phyloP scores from a whole-genome alignment of 2,797 vertebrate genomes.

The Cossypha niveicapilla region DNA sequence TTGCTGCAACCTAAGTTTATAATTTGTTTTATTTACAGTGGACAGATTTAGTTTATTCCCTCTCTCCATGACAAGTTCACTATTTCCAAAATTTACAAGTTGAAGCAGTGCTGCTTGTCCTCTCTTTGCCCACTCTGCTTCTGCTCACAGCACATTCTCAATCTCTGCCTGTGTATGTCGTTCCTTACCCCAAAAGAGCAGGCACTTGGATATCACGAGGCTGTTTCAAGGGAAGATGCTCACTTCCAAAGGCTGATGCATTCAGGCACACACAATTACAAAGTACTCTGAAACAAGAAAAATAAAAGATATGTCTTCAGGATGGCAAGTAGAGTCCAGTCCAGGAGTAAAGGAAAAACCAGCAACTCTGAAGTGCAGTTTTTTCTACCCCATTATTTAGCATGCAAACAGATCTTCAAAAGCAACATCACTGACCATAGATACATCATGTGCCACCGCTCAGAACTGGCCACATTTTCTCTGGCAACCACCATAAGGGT shows the following conservation, averaged over 20 bases:
- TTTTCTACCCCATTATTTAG: background rate
- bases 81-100: background rate
- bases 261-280: background rate
- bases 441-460: background rate
- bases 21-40: background rate
- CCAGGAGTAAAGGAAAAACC: background rate
- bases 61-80: background rate
- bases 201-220: background rate
- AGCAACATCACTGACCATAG: background rate
- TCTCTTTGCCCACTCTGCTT: background rate
- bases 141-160: background rate
- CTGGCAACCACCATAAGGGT: background rate
- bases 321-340: background rate
- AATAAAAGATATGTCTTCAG: background rate
- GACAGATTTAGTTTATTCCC: background rate
- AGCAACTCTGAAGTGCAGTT: background rate
- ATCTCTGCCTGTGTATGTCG: background rate
- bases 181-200: constrained; percentile 6
- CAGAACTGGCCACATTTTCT: background rate
- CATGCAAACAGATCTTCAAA: background rate
- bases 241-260: background rate
- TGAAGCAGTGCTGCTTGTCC: background rate
- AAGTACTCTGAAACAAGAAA: constrained; percentile 19
- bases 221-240: background rate
- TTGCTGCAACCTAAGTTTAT: background rate